Evolutionary conservation across 2,113 vertebrate genomes (phyloP).

Genomic region (Aviceda subcristata): DNA sequence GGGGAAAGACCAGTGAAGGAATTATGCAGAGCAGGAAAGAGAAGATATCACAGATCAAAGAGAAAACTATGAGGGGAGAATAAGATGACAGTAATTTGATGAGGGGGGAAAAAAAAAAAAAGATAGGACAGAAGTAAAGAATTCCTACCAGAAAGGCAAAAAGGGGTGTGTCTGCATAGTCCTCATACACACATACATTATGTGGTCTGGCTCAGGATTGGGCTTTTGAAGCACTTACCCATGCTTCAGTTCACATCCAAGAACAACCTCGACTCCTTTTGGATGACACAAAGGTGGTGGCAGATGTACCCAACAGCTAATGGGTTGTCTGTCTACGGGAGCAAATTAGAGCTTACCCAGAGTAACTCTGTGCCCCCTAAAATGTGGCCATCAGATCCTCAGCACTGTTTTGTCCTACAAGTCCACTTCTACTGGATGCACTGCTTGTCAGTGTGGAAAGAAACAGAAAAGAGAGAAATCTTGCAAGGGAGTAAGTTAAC

Average conservation of each 20-base stretch:
- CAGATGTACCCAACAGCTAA: background rate
- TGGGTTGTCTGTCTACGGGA: background rate
- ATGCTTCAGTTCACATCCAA: background rate
- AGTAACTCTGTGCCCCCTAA: background rate
- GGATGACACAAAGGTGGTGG: background rate
- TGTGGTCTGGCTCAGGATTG: background rate
- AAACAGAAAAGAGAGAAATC: too few relatives aligned
- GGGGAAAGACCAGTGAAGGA: background rate
- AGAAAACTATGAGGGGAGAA: background rate
- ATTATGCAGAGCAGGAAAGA: background rate
- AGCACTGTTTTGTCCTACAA: background rate
- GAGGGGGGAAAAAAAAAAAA: too few relatives aligned
- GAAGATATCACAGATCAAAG: background rate
- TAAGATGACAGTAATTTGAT: background rate
- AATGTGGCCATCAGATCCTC: background rate
- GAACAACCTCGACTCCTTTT: background rate
- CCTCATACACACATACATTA: background rate
- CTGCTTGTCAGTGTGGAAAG: background rate
- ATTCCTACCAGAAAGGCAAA: background rate
- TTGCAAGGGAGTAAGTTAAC: too few relatives aligned
- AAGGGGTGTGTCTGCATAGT: background rate
- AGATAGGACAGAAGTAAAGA: background rate
- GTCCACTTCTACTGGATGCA: background rate
- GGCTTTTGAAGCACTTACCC: background rate
- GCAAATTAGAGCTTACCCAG: background rate